Percentiles rank a stretch among this genome's conserved stretches.
Evolutionary conservation across 2,888 invertebrate genomes (phyloP).

Genomic region (Yponomeuta plumbellus): DNA sequence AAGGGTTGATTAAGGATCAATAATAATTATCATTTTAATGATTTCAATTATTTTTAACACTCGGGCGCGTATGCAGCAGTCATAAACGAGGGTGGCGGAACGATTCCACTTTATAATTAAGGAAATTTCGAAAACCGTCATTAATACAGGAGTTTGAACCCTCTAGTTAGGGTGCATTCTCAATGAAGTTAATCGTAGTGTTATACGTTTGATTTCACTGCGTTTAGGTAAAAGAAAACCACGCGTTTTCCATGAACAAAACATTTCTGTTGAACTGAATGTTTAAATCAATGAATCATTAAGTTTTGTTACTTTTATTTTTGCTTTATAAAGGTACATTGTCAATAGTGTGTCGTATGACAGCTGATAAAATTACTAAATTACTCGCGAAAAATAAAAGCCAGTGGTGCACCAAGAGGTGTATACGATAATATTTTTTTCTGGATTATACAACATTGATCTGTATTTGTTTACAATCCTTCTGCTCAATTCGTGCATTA

Average conservation of each 20-base stretch:
- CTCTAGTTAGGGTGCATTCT: slow-evolving; percentile 4
- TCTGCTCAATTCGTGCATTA: no score
- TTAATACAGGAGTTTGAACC: slow-evolving; percentile 24
- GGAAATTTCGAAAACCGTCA: slow-evolving; percentile 66
- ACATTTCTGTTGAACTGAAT: no score
- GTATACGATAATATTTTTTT: no score
- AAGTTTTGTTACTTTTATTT: no score
- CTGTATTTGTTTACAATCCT: no score
- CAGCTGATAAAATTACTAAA: no score
- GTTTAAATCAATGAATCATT: no score
- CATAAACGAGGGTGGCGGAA: slow-evolving; percentile 42
- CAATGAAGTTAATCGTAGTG: background rate
- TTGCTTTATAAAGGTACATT: no score
- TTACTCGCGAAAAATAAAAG: no score
- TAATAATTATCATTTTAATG: slow-evolving; percentile 1
- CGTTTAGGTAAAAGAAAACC: background rate
- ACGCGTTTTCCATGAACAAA: background rate
- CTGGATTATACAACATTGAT: no score
- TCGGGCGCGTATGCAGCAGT: background rate
- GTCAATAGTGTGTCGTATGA: no score
- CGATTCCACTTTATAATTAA: slow-evolving; percentile 63
- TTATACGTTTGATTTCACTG: slow-evolving; percentile 23
- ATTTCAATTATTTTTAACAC: slow-evolving; percentile 14
- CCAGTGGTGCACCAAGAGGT: no score
- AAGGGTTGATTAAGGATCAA: background rate